A percentile compares a stretch with the other conserved stretches of the same genome.
phyloP scores from a whole-genome alignment of 2,888 invertebrate genomes.

The Metopia argyrocephala region DNA sequence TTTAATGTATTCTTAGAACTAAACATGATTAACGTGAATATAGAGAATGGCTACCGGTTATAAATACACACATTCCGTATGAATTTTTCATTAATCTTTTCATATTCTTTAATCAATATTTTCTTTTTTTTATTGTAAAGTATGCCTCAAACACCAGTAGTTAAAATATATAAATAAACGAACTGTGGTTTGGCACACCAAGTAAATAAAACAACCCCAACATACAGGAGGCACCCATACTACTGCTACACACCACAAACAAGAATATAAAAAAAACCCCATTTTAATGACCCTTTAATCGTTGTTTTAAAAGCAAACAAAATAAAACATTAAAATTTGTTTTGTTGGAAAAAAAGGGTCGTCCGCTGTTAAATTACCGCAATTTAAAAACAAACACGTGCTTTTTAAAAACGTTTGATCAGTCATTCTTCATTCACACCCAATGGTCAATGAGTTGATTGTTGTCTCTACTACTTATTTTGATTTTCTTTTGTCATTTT shows the following conservation, averaged over 20 bases:
- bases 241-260: neutral
- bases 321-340: neutral
- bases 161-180: constrained; percentile 41
- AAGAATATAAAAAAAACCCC: neutral
- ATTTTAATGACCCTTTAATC: constrained; percentile 53
- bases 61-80: too few species aligned
- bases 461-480: too few species aligned
- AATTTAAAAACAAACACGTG: constrained; percentile 15
- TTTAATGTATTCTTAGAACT: too few species aligned
- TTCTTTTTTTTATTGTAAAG: neutral
- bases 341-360: neutral
- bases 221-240: neutral
- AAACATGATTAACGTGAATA: too few species aligned
- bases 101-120: neutral
- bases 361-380: neutral
- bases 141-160: neutral
- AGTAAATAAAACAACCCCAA: constrained; percentile 30
- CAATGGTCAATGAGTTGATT: neutral
- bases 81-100: too few species aligned
- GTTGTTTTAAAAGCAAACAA: neutral
- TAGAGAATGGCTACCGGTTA: too few species aligned
- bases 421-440: neutral
- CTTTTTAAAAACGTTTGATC: neutral
- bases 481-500: neutral
- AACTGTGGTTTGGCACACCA: constrained; percentile 31